Evolutionary conservation across 2,888 invertebrate genomes (phyloP), one percentile per base, ranked within the genome.

Genomic region (Agriopis leucophaearia): DNA sequence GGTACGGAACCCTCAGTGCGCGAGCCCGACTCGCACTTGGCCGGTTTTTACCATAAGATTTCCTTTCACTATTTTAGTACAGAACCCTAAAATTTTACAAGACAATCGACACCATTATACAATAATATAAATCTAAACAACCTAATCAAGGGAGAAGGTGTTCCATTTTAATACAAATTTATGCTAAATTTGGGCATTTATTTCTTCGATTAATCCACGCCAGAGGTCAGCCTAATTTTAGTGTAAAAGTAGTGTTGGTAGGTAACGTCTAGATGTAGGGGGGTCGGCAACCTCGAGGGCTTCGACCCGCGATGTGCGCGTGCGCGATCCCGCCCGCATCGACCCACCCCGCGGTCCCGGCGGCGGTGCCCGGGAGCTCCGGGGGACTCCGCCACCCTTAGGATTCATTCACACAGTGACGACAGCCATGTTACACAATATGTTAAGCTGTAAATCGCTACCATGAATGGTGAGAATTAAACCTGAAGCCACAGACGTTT

Each of bases 281-380:
- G 86, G 93, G 92, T 92, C 91, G 91, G 88, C 87, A 90, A 88
- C 89, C 91, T 88, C 81, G 87, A 90, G 91, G 89, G 86, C 90
- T 89, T 88, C 89, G 91, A 90, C 91, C 91, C 83, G 86, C 73
- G 40, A 6, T 78, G 77, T 78, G 90, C 91, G 92, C 90, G 78
- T 88, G 92, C 91, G 92, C 91, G 88, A 81, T 86, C 88, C 83
- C 86, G 83, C 84, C 84, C 85, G 84, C 87, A 87, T 86, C 88
- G 87, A 88, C 87, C 88, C 86, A 82, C 86, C 82, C 81, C 78
- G 77, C 77, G 66, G 80, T 75, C 64, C 74, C 38, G 42, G 9
- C 40, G 45, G 45, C 50, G 66, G 56, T 16, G 72, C 62, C 52
- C 65, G 27, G 40, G 55, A 56, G 61, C 57, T 62, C 70, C 58